Conservation (phyloP, 2,113 vertebrate species). For the Peromyscus californicus region DNA sequence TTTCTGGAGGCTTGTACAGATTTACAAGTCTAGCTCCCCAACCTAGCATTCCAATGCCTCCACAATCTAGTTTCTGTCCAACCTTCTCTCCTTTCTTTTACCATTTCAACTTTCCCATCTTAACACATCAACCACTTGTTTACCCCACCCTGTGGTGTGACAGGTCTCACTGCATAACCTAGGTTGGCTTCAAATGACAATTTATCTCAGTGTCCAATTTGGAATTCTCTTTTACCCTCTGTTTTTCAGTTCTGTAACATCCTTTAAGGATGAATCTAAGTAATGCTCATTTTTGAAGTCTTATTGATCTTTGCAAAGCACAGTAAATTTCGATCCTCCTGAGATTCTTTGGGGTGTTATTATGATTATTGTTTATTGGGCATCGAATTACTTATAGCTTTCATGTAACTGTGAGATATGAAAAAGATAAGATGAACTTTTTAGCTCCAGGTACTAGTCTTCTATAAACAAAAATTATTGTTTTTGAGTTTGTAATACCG, state of each 20-base stretch:
- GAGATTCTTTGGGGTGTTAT: constrained; percentile 28
- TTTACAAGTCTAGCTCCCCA: neutral
- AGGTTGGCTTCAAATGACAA: neutral
- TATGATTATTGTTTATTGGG: neutral
- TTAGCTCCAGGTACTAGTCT: neutral
- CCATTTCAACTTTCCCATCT: neutral
- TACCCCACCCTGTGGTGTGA: neutral
- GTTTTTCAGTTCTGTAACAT: constrained; percentile 28
- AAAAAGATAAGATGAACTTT: constrained; percentile 5
- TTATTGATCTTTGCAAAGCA: constrained; percentile 16
- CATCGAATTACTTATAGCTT: neutral
- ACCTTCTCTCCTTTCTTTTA: neutral
- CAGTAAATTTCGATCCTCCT: constrained; percentile 34
- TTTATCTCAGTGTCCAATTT: neutral
- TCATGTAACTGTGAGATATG: neutral
- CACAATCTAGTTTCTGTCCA: neutral
- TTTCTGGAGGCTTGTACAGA: neutral
- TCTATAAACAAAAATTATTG: constrained; percentile 37
- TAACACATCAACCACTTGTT: neutral
- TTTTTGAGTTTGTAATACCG: constrained; percentile 24
- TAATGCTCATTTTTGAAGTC: constrained; percentile 34
- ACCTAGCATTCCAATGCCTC: neutral
- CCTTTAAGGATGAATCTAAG: constrained; percentile 33
- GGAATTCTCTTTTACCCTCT: constrained; percentile 36
- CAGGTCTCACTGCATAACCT: neutral